These are phyloP conservation scores for Notechis scutatus DNA, from an alignment of 2,113 vertebrate genomes.

Conservation along the genomic window DNA sequence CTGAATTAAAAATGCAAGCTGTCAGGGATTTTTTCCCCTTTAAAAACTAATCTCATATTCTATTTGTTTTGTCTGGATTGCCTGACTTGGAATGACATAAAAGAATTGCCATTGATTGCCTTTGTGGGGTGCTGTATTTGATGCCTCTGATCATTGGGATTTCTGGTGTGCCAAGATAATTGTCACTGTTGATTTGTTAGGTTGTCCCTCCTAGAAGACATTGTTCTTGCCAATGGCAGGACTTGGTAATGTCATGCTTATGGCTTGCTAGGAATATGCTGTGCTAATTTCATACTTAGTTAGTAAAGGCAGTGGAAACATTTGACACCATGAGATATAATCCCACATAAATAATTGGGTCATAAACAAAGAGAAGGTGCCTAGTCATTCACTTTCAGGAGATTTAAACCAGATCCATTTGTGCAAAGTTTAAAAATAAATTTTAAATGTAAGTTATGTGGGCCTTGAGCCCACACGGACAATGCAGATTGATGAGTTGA, in stretches of 20 bases:
- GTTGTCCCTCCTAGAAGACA: neutral
- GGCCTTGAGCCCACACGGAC: neutral
- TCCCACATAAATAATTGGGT: neutral
- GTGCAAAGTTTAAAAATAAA: neutral
- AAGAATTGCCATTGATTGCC: neutral
- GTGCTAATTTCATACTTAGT: neutral
- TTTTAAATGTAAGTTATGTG: neutral
- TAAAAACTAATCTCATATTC: neutral
- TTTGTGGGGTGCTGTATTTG: neutral
- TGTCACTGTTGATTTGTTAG: neutral
- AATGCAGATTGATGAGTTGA: neutral
- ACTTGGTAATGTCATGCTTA: neutral
- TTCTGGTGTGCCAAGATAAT: neutral
- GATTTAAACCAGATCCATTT: neutral
- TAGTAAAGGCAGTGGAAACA: neutral
- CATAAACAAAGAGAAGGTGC: neutral
- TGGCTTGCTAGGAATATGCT: neutral
- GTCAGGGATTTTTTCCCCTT: neutral
- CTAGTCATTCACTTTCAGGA: neutral
- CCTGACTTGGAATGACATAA: neutral
- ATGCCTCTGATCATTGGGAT: neutral
- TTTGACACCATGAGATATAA: neutral
- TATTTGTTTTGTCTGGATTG: neutral
- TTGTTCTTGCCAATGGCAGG: neutral
- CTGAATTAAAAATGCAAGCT: neutral